Percentiles rank a stretch among this genome's conserved stretches.
Conservation (phyloP, 1,140 invertebrate genomes). For the Ctenoplectra terminalis region DNA sequence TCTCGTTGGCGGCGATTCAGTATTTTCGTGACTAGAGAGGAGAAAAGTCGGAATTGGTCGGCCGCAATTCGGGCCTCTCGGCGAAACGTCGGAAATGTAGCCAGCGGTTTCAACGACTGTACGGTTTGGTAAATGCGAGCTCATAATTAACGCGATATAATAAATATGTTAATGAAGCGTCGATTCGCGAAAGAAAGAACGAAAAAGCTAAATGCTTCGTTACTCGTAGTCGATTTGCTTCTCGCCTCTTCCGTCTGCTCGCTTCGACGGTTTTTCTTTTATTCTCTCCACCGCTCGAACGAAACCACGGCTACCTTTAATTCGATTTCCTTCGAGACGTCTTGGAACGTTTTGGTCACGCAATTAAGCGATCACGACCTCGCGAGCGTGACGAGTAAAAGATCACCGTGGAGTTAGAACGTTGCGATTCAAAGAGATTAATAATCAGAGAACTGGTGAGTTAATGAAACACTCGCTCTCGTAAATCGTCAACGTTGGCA, state of each 20-base stretch:
- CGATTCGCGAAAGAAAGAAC: conserved; percentile 12
- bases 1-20: too few species aligned
- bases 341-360: not conserved
- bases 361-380: not conserved
- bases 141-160: conserved; percentile 54
- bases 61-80: not conserved
- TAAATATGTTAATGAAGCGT: conserved; percentile 59
- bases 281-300: not conserved
- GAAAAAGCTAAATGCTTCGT: conserved; percentile 9
- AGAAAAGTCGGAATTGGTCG: not conserved
- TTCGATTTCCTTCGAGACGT: not conserved
- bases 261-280: not conserved
- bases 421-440: too few species aligned
- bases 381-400: not conserved
- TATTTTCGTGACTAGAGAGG: not conserved
- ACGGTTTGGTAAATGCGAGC: conserved; percentile 16
- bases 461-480: not conserved
- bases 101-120: not conserved
- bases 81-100: not conserved
- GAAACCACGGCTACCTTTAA: not conserved
- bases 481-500: too few species aligned
- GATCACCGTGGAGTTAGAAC: not conserved
- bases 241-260: not conserved
- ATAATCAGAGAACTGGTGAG: not conserved
- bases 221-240: conserved; percentile 12